phyloP scores from a whole-genome alignment of 2,797 vertebrate genomes.

The Pangasius djambal region DNA sequence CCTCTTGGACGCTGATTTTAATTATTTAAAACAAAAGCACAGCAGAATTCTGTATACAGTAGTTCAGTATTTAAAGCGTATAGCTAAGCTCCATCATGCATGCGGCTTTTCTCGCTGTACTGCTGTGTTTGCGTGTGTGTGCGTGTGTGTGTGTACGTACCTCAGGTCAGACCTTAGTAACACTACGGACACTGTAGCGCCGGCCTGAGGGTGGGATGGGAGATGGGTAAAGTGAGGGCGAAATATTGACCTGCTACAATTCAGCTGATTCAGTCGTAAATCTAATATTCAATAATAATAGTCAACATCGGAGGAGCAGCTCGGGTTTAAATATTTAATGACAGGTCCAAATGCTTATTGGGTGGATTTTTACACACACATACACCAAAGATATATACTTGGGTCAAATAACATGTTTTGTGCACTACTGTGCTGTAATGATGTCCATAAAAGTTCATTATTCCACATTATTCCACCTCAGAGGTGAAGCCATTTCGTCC shows the following conservation, averaged over 20 bases:
- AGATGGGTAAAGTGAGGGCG: conserved; percentile 50
- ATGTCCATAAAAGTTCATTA: not conserved
- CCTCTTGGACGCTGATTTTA: not conserved
- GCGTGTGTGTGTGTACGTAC: conserved; percentile 69
- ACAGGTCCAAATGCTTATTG: not conserved
- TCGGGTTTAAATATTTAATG: not conserved
- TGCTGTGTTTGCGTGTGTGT: not conserved
- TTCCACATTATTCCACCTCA: not conserved
- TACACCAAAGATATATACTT: not conserved
- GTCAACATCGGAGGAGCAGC: not conserved
- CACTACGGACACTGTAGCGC: conserved; percentile 75
- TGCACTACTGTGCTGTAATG: not conserved
- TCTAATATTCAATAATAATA: not conserved
- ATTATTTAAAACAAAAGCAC: not conserved
- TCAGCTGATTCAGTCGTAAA: conserved; percentile 9
- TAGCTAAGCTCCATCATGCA: conserved; percentile 33
- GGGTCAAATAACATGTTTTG: not conserved
- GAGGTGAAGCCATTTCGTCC: not conserved
- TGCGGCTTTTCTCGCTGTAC: not conserved
- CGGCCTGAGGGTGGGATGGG: conserved; percentile 76
- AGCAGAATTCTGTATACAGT: not conserved
- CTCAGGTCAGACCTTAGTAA: conserved; percentile 80
- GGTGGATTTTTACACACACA: not conserved
- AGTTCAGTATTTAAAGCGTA: not conserved
- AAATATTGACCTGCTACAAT: conserved; percentile 60